Evolutionary conservation across 2,113 vertebrate species (phyloP).

Genomic region (Coregonus clupeaformis): DNA sequence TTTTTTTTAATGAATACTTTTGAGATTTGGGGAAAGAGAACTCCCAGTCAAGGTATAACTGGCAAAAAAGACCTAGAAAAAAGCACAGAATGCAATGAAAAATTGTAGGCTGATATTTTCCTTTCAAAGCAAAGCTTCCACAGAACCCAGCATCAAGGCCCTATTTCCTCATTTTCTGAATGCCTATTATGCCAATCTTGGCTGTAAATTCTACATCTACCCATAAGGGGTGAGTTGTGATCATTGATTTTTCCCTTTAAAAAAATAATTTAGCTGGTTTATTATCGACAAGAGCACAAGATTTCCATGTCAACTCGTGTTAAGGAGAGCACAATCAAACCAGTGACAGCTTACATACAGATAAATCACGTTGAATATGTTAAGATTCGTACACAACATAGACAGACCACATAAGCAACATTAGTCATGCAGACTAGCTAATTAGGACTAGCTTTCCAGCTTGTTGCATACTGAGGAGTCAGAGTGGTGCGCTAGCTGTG

Average conservation of each 20-base stretch:
- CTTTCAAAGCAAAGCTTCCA: slow-evolving; percentile 39
- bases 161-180: slow-evolving; percentile 35
- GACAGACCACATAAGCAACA: slow-evolving; percentile 12
- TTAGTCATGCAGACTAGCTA: slow-evolving; percentile 46
- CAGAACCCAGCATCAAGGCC: slow-evolving; percentile 40
- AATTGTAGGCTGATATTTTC: slow-evolving; percentile 29
- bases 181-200: slow-evolving; percentile 48
- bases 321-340: slow-evolving; percentile 24
- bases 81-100: slow-evolving; percentile 29
- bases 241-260: no score
- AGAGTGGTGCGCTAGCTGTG: neutral
- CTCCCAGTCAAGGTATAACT: slow-evolving; percentile 34
- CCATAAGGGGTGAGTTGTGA: slow-evolving; percentile 42
- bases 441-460: slow-evolving; percentile 58
- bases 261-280: slow-evolving; percentile 47
- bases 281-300: slow-evolving; percentile 42
- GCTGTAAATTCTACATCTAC: slow-evolving; percentile 47
- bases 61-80: slow-evolving; percentile 29
- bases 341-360: neutral
- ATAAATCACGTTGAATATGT: neutral
- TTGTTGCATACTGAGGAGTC: slow-evolving; percentile 53
- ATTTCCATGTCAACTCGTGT: slow-evolving; percentile 56
- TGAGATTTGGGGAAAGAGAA: slow-evolving; percentile 28
- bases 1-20: neutral
- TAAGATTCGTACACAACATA: slow-evolving; percentile 20